These are phyloP conservation scores for Hemithea aestivaria DNA, from an alignment of 2,888 invertebrate genomes.

Conservation along the genomic window DNA sequence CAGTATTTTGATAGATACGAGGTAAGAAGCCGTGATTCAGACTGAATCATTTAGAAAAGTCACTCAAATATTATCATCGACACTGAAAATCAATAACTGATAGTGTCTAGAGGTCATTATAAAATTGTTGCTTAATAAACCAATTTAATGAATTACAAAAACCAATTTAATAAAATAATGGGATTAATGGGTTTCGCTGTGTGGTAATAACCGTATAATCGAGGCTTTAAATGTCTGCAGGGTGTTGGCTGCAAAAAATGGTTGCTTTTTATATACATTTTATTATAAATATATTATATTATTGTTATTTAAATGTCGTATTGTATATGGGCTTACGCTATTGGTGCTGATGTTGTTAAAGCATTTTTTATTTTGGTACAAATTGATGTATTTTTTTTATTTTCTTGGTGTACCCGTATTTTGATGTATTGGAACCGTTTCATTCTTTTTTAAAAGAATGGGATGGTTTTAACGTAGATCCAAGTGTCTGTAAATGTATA, in stretches of 20 bases:
- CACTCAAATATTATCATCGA: too few species aligned
- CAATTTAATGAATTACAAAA: neutral
- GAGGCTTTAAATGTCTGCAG: slow-evolving; percentile 77
- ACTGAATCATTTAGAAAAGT: too few species aligned
- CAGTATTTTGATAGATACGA: neutral
- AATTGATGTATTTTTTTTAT: slow-evolving; percentile 2
- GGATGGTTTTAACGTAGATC: slow-evolving; percentile 54
- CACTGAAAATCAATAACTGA: too few species aligned
- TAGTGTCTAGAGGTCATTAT: too few species aligned
- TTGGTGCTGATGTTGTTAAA: slow-evolving; percentile 51
- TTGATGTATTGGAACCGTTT: slow-evolving; percentile 30
- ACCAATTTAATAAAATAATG: neutral
- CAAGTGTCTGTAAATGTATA: slow-evolving; percentile 65
- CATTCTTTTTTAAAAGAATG: slow-evolving; percentile 34
- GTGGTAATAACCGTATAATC: slow-evolving; percentile 56
- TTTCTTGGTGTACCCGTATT: slow-evolving; percentile 8
- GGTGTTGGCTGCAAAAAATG: slow-evolving; percentile 71
- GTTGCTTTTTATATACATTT: slow-evolving; percentile 37
- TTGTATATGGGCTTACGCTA: slow-evolving; percentile 56
- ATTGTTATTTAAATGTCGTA: slow-evolving; percentile 44
- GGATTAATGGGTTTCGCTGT: slow-evolving; percentile 48
- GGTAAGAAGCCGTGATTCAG: too few species aligned
- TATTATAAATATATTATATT: slow-evolving; percentile 28
- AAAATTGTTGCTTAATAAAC: too few species aligned
- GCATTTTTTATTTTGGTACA: slow-evolving; percentile 34